A percentile compares a stretch with the other conserved stretches of the same genome.
These are phyloP conservation scores for Epinotia nisella DNA, from an alignment of 2,888 invertebrate genomes.

Conservation along the genomic window DNA sequence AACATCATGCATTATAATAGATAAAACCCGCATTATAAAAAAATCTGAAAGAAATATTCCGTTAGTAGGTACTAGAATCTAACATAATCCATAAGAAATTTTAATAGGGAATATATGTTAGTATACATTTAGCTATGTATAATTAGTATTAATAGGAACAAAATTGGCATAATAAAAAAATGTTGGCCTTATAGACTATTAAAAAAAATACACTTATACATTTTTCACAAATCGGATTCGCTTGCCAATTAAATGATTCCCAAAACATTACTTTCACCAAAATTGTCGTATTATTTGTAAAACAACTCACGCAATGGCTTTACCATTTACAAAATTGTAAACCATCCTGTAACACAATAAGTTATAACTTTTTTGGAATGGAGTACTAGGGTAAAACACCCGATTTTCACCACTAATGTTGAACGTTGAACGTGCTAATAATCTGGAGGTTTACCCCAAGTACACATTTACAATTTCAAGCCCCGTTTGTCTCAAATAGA, in stretches of 20 bases:
- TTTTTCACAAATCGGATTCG: not conserved
- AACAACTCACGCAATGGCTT: not conserved
- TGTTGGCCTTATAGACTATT: no score
- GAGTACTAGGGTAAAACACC: not conserved
- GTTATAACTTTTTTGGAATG: not conserved
- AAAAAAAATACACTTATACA: no score
- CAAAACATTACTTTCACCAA: not conserved
- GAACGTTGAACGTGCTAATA: not conserved
- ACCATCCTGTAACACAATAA: not conserved
- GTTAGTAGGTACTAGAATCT: constrained; percentile 20
- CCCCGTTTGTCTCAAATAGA: constrained; percentile 2
- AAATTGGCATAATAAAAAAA: no score
- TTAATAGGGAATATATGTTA: not conserved
- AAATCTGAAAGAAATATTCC: constrained; percentile 14
- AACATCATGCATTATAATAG: constrained; percentile 10
- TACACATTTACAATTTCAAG: not conserved
- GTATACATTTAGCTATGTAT: not conserved
- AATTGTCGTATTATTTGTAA: not conserved
- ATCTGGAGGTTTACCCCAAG: not conserved
- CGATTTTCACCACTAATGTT: not conserved
- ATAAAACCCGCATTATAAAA: constrained; percentile 10
- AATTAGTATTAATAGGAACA: no score
- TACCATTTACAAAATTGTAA: not conserved
- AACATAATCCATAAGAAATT: not conserved
- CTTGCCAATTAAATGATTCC: not conserved